Evolutionary conservation across 2,113 vertebrate species (phyloP).

Genomic region (Dicaeum eximium): DNA sequence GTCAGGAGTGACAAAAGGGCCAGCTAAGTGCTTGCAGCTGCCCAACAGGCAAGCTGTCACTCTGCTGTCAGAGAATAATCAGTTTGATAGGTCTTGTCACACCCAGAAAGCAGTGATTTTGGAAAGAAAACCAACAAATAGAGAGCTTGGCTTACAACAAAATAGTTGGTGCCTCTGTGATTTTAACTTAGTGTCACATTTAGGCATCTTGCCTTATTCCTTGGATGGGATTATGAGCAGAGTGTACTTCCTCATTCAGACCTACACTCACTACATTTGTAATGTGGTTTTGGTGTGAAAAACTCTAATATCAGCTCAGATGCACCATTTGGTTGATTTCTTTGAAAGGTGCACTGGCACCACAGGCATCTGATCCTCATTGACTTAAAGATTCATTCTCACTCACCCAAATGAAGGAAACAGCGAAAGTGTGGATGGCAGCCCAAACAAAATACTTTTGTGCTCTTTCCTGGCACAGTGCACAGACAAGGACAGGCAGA

Average conservation of each 20-base stretch:
- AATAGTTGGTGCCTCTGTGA: not conserved
- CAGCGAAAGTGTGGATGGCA: rapidly evolving
- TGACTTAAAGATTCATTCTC: not conserved
- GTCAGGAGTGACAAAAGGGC: not conserved
- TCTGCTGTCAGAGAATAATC: not conserved
- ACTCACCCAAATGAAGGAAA: not conserved
- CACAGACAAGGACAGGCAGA: not conserved
- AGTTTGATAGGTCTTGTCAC: not conserved
- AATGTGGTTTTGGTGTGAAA: not conserved
- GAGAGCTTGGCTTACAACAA: not conserved
- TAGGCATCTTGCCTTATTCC: rapidly evolving
- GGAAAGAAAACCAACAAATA: not conserved
- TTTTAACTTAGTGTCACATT: not conserved
- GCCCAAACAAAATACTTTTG: not conserved
- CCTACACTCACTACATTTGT: not conserved
- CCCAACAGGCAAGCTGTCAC: not conserved
- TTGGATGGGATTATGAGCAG: not conserved
- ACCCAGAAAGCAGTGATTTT: not conserved
- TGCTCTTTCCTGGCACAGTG: not conserved
- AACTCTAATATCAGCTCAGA: not conserved
- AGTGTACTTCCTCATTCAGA: rapidly evolving
- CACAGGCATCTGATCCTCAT: not conserved
- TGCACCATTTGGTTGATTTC: not conserved
- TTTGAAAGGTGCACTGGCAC: not conserved
- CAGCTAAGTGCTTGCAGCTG: not conserved